A percentile compares a stretch with the other conserved stretches of the same genome.
These are phyloP conservation scores for Triplophysa tibetana DNA, from an alignment of 2,113 vertebrate species.

Conservation along the genomic window DNA sequence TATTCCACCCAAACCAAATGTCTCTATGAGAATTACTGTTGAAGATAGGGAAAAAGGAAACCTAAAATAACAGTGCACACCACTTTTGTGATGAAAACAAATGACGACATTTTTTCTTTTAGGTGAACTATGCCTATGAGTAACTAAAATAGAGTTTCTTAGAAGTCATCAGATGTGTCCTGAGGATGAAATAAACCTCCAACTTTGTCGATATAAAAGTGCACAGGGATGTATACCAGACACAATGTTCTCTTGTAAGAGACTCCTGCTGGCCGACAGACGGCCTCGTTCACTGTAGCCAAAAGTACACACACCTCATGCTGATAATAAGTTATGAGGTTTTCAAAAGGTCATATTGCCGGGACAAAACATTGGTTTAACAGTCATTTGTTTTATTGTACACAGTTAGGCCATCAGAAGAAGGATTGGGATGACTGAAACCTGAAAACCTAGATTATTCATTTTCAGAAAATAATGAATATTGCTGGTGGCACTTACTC, in stretches of 20 bases:
- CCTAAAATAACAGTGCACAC: too few species aligned
- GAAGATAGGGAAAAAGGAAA: too few species aligned
- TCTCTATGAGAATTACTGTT: too few species aligned
- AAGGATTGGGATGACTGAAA: slow-evolving; percentile 33
- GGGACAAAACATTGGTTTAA: slow-evolving; percentile 6
- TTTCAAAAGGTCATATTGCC: slow-evolving; percentile 11
- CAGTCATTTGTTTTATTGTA: slow-evolving; percentile 8
- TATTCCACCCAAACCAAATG: too few species aligned
- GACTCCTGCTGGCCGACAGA: slow-evolving; percentile 13
- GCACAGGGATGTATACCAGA: background rate
- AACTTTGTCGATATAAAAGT: background rate
- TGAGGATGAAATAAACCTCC: background rate
- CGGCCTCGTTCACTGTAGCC: slow-evolving; percentile 6
- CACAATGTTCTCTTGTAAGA: slow-evolving; percentile 7
- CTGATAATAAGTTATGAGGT: slow-evolving; percentile 34
- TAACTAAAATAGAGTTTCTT: background rate
- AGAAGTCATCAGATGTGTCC: too few species aligned
- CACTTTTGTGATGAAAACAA: too few species aligned
- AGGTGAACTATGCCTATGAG: background rate
- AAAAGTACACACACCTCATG: background rate
- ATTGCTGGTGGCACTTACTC: too few species aligned
- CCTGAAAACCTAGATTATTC: background rate
- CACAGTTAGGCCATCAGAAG: background rate
- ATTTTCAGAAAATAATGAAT: too few species aligned
- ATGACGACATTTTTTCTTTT: background rate